These are phyloP conservation scores for Cheilosia vernalis DNA, from an alignment of 2,888 invertebrate genomes.

Conservation along the genomic window DNA sequence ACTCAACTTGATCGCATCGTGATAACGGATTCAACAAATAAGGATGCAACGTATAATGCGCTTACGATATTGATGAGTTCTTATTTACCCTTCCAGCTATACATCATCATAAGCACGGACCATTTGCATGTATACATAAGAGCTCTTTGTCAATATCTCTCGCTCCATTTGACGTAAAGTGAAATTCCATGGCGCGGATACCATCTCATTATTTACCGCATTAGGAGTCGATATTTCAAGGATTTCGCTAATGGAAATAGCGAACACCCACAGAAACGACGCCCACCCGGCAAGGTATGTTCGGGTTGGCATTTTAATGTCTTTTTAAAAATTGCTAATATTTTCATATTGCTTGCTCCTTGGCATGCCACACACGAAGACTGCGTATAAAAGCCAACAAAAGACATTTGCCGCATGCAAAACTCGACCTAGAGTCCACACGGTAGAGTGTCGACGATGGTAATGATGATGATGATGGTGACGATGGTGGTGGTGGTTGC, in stretches of 20 bases:
- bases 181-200: slow-evolving; percentile 36
- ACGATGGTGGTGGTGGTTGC: slow-evolving; percentile 15
- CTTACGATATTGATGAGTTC: no score
- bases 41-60: no score
- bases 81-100: no score
- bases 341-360: slow-evolving; percentile 59
- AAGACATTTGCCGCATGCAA: slow-evolving; percentile 28
- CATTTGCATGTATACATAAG: background rate
- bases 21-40: no score
- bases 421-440: slow-evolving; percentile 27
- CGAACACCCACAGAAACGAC: no score
- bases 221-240: slow-evolving; percentile 71
- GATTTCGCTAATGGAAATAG: slow-evolving; percentile 31
- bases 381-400: slow-evolving; percentile 50
- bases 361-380: slow-evolving; percentile 57
- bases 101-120: slow-evolving; percentile 1
- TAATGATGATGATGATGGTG: slow-evolving; percentile 42
- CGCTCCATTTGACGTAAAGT: slow-evolving; percentile 59
- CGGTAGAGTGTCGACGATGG: slow-evolving; percentile 44
- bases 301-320: slow-evolving; percentile 67
- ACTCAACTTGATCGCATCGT: no score
- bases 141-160: background rate
- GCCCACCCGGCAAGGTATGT: no score
- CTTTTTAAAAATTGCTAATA: slow-evolving; percentile 73
- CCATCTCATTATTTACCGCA: slow-evolving; percentile 64